These are phyloP conservation scores for Pseudolaguvia tuberculata DNA, from an alignment of 2,113 vertebrate genomes.

Conservation along the genomic window DNA sequence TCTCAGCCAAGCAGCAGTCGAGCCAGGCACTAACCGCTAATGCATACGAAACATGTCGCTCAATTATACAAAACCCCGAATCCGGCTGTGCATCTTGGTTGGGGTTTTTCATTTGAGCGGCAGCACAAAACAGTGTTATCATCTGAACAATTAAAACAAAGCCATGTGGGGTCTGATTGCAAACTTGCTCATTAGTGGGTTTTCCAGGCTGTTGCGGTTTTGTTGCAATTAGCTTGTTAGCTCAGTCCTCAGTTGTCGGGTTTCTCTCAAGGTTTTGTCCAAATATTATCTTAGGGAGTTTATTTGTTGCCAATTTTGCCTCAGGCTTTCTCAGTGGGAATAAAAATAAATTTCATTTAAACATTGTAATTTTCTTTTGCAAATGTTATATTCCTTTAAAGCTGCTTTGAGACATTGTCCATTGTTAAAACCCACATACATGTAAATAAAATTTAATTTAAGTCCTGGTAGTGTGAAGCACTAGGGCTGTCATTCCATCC, in stretches of 20 bases:
- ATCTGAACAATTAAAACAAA: constrained; percentile 84
- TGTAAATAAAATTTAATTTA: too few relatives aligned
- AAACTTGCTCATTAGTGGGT: constrained; percentile 85
- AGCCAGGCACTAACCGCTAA: constrained; percentile 38
- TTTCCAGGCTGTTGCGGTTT: constrained; percentile 73
- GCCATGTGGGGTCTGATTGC: constrained; percentile 78
- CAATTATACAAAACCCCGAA: constrained; percentile 83
- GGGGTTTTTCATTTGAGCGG: constrained; percentile 74
- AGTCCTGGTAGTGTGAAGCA: constrained; percentile 75
- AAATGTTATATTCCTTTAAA: too few relatives aligned
- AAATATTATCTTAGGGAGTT: too few relatives aligned
- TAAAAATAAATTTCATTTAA: too few relatives aligned
- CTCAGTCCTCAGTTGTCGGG: constrained; percentile 55
- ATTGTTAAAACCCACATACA: too few relatives aligned
- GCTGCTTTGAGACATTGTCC: too few relatives aligned
- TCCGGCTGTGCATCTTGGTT: constrained; percentile 79
- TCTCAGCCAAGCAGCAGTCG: constrained; percentile 9
- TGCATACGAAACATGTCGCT: constrained; percentile 76
- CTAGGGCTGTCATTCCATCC: constrained; percentile 60
- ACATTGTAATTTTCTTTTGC: too few relatives aligned
- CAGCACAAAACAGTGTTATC: constrained; percentile 72
- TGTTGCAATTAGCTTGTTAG: constrained; percentile 18
- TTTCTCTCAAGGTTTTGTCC: too few relatives aligned
- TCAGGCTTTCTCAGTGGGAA: too few relatives aligned
- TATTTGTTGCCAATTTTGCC: too few relatives aligned